Evolutionary conservation across 2,888 invertebrate genomes (phyloP).

Genomic region (Allolobophora icterica): DNA sequence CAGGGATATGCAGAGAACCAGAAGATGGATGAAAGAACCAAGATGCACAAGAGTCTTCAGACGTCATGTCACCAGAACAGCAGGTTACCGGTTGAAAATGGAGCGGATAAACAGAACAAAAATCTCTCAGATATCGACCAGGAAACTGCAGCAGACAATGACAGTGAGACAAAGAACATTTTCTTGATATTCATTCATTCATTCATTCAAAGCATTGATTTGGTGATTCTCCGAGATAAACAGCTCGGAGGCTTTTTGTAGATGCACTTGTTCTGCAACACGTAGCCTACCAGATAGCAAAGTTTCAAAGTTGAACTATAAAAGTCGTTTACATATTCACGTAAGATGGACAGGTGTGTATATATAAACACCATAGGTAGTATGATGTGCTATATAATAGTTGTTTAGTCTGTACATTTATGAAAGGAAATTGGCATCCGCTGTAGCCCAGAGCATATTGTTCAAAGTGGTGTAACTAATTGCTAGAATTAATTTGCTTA

Average conservation of each 20-base stretch:
- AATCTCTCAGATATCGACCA: conserved; percentile 1
- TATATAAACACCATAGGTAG: too few relatives aligned
- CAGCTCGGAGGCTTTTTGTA: background rate
- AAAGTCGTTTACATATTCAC: background rate
- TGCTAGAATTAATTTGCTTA: background rate
- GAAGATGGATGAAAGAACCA: background rate
- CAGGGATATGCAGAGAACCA: conserved; percentile 18
- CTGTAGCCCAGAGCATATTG: background rate
- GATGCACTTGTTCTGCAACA: background rate
- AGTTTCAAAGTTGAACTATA: background rate
- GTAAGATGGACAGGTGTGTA: too few relatives aligned
- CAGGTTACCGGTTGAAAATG: background rate
- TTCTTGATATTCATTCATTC: background rate
- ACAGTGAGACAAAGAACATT: background rate
- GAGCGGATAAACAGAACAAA: background rate
- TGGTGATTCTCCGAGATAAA: too few relatives aligned
- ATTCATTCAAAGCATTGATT: too few relatives aligned
- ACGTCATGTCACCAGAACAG: conserved; percentile 26
- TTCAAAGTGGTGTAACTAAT: background rate
- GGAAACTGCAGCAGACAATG: background rate
- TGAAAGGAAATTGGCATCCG: background rate
- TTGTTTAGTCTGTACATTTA: background rate
- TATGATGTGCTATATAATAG: too few relatives aligned
- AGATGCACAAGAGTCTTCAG: conserved; percentile 18
- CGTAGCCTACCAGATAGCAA: background rate